Percentiles rank a stretch among this genome's conserved stretches.
These are phyloP conservation scores for Drosophila mimica DNA, from an alignment of 2,888 invertebrate species.

Conservation along the genomic window DNA sequence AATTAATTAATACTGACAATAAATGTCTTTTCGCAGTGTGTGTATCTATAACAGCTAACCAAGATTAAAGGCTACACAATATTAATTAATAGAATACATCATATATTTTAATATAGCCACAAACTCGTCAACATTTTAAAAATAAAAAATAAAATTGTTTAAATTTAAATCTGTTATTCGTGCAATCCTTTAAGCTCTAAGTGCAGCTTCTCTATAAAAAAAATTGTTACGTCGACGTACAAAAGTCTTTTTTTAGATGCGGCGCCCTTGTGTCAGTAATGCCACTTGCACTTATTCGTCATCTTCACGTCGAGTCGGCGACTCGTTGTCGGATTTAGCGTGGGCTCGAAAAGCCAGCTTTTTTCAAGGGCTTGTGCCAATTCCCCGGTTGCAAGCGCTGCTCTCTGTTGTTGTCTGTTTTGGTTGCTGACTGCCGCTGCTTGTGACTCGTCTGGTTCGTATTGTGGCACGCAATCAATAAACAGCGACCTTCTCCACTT, in stretches of 20 bases:
- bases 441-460: conserved; percentile 14
- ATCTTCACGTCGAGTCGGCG: conserved; percentile 30
- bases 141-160: not conserved
- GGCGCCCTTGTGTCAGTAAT: conserved; percentile 33
- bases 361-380: conserved; percentile 78
- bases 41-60: not conserved
- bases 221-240: conserved; percentile 1
- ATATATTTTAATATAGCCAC: not conserved
- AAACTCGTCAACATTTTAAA: not conserved
- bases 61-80: not conserved
- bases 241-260: not conserved
- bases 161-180: not conserved
- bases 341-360: conserved; percentile 52
- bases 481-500: conserved; percentile 69
- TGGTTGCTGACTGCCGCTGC: conserved; percentile 21
- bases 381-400: conserved; percentile 49
- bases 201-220: not conserved
- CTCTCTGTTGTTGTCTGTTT: conserved; percentile 38
- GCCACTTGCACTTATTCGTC: conserved; percentile 68
- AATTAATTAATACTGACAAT: not conserved
- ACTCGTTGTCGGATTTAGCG: conserved; percentile 54
- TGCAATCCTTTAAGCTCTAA: not conserved
- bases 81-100: not conserved
- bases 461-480: conserved; percentile 64
- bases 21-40: not conserved